A percentile compares a stretch with the other conserved stretches of the same genome.
phyloP scores from a whole-genome alignment of 2,113 vertebrate species.

The Paraplagusia blochii region DNA sequence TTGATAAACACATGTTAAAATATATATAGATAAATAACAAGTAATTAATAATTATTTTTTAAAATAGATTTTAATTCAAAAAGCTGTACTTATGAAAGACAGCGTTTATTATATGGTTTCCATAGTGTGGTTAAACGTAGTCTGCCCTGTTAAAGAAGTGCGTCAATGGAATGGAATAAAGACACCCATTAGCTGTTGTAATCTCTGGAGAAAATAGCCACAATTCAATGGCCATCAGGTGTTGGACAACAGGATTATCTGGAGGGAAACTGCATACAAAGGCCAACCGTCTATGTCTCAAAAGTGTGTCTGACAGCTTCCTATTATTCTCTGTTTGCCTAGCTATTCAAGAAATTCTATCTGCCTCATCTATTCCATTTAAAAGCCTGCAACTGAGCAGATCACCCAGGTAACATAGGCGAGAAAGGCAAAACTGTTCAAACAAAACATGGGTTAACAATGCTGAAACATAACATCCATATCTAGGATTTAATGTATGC shows the following conservation, averaged over 20 bases:
- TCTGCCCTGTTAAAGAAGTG: background rate
- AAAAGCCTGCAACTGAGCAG: constrained; percentile 29
- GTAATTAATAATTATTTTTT: no score
- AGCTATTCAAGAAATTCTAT: constrained; percentile 58
- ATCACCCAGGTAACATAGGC: constrained; percentile 67
- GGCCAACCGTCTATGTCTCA: constrained; percentile 23
- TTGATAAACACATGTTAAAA: no score
- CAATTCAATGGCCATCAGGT: constrained; percentile 21
- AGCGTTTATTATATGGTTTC: no score
- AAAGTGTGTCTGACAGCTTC: constrained; percentile 36
- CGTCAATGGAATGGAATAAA: constrained; percentile 3
- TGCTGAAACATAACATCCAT: no score
- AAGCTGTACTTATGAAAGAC: no score
- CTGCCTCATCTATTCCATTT: constrained; percentile 29
- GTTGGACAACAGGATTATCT: constrained; percentile 29
- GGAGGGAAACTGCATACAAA: constrained; percentile 47
- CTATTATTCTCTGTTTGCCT: constrained; percentile 67
- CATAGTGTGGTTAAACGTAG: background rate
- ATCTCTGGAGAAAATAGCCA: constrained; percentile 11
- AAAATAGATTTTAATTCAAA: no score
- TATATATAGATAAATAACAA: no score
- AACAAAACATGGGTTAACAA: constrained; percentile 21
- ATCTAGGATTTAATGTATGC: no score
- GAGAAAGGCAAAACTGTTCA: constrained; percentile 56
- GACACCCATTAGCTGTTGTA: constrained; percentile 1